A percentile compares a stretch with the other conserved stretches of the same genome.
phyloP scores from a whole-genome alignment of 2,888 invertebrate species.

The Ecdyonurus torrentis region DNA sequence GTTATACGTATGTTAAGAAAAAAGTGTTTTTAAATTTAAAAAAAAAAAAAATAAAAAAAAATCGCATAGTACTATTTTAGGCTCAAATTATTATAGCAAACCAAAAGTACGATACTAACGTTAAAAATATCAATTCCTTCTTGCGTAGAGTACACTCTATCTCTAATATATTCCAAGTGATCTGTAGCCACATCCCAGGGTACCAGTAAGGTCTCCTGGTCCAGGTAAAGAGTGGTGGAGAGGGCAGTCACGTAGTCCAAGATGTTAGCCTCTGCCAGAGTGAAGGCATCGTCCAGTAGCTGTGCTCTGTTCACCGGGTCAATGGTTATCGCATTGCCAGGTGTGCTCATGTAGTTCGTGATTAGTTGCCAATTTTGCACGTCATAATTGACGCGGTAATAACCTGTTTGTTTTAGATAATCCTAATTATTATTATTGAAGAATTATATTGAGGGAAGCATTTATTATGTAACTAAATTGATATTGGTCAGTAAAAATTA shows the following conservation, averaged over 20 bases:
- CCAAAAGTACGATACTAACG: too few species aligned
- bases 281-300: conserved; percentile 29
- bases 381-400: conserved; percentile 46
- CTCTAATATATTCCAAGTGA: conserved; percentile 12
- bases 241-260: conserved; percentile 23
- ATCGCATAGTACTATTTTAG: too few species aligned
- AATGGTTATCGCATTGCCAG: conserved; percentile 16
- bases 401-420: too few species aligned
- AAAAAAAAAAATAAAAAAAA: too few species aligned
- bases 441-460: too few species aligned
- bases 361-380: conserved; percentile 37
- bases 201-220: conserved; percentile 24
- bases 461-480: too few species aligned
- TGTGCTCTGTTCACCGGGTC: conserved; percentile 29
- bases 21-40: too few species aligned
- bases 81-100: too few species aligned
- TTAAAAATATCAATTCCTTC: background rate
- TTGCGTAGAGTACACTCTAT: background rate
- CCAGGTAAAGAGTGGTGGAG: conserved; percentile 26
- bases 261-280: conserved; percentile 20
- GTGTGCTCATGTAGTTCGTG: conserved; percentile 25
- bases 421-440: too few species aligned
- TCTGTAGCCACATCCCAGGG: conserved; percentile 27
- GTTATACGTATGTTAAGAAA: too few species aligned
- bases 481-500: too few species aligned